These are phyloP conservation scores for Eumacrocentrus americanus DNA, from an alignment of 2,888 invertebrate species.

Conservation along the genomic window DNA sequence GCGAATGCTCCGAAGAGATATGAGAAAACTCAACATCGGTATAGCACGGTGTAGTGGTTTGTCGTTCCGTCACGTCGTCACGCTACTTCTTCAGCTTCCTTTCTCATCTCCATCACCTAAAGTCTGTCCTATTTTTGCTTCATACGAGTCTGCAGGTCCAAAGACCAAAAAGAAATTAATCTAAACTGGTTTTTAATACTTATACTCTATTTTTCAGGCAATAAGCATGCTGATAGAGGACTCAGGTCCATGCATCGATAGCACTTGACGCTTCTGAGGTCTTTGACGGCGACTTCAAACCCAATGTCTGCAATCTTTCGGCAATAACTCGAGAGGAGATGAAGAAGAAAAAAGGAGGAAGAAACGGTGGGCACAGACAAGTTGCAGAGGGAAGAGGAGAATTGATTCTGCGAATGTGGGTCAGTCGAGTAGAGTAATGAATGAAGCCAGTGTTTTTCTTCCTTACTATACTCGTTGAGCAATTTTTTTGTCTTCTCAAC, in stretches of 20 bases:
- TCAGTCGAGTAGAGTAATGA: conserved; percentile 41
- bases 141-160: too few species aligned
- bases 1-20: background rate
- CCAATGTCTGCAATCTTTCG: conserved; percentile 30
- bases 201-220: too few species aligned
- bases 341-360: conserved; percentile 11
- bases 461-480: conserved; percentile 27
- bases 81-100: conserved; percentile 41
- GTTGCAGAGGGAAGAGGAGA: conserved; percentile 9
- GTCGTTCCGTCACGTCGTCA: conserved; percentile 45
- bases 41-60: conserved; percentile 35
- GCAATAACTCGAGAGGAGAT: conserved; percentile 15
- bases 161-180: too few species aligned
- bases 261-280: conserved; percentile 24
- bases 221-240: too few species aligned
- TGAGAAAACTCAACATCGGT: conserved; percentile 22
- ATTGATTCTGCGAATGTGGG: conserved; percentile 32
- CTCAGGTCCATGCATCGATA: background rate
- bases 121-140: conserved; percentile 19
- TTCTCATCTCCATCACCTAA: conserved; percentile 21
- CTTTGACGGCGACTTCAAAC: conserved; percentile 39
- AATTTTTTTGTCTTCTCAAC: conserved; percentile 7
- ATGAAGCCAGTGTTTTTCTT: conserved; percentile 49
- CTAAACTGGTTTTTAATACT: background rate
- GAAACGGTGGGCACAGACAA: conserved; percentile 21